A percentile compares a stretch with the other conserved stretches of the same genome.
phyloP scores from a whole-genome alignment of 1,140 invertebrate genomes.

The Heliconius congener region DNA sequence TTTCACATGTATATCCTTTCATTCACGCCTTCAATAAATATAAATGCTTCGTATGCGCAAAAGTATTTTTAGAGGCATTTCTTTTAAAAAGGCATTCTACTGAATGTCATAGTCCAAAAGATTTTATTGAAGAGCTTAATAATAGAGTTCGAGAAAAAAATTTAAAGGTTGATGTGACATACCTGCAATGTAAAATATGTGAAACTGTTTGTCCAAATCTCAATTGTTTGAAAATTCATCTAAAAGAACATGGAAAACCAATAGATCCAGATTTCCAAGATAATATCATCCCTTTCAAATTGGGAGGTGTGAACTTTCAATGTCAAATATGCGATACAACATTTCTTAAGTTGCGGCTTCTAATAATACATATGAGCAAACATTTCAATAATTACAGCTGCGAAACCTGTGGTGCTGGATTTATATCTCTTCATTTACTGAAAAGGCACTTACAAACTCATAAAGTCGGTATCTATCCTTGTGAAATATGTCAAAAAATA shows the following conservation, averaged over 20 bases:
- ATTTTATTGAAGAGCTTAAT: slow-evolving; percentile 49
- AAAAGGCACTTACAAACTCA: slow-evolving; percentile 73
- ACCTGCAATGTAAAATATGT: slow-evolving; percentile 62
- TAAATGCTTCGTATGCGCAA: slow-evolving; percentile 62
- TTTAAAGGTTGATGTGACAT: slow-evolving; percentile 61
- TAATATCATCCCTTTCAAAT: slow-evolving; percentile 67
- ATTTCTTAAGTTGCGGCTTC: slow-evolving; percentile 54
- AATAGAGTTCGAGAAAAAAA: slow-evolving; percentile 55
- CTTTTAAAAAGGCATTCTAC: slow-evolving; percentile 51
- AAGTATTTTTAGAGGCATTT: slow-evolving; percentile 49
- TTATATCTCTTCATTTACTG: slow-evolving; percentile 73
- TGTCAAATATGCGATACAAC: slow-evolving; percentile 62
- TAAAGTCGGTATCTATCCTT: slow-evolving; percentile 65
- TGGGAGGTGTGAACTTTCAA: slow-evolving; percentile 49
- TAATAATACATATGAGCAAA: slow-evolving; percentile 72
- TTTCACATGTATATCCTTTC: slow-evolving; percentile 64
- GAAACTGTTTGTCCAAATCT: slow-evolving; percentile 40
- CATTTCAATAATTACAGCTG: slow-evolving; percentile 73
- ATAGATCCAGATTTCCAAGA: slow-evolving; percentile 56
- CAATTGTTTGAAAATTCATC: slow-evolving; percentile 54
- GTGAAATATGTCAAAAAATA: slow-evolving; percentile 63
- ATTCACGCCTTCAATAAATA: slow-evolving; percentile 58
- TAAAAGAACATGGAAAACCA: slow-evolving; percentile 55
- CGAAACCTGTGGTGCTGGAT: slow-evolving; percentile 76
- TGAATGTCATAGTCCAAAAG: slow-evolving; percentile 47